Evolutionary conservation across 2,113 vertebrate genomes (phyloP).

Genomic region (Leptobrachium leishanense): DNA sequence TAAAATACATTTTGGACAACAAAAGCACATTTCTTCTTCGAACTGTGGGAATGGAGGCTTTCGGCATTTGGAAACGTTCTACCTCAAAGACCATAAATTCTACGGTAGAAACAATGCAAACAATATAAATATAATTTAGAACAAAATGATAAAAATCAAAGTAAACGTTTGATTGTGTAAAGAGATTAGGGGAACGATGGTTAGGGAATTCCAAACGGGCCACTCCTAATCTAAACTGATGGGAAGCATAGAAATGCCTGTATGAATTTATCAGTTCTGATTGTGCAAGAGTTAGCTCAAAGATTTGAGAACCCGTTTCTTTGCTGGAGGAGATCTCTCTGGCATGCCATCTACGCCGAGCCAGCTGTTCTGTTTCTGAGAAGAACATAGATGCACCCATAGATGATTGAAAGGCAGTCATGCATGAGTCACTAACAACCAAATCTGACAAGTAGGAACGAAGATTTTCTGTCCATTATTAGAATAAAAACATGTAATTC

Average conservation of each 20-base stretch:
- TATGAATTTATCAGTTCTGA: constrained; percentile 11
- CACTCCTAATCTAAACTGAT: neutral
- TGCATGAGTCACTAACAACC: constrained; percentile 44
- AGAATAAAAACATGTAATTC: constrained; percentile 45
- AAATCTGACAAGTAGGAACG: constrained; percentile 37
- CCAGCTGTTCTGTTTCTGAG: constrained; percentile 35
- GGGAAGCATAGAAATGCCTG: constrained; percentile 21
- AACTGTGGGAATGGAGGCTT: too few relatives aligned
- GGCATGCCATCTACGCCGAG: constrained; percentile 29
- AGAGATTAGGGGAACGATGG: neutral
- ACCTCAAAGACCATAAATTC: too few relatives aligned
- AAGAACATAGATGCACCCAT: constrained; percentile 34
- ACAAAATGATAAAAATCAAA: too few relatives aligned
- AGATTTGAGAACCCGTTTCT: neutral
- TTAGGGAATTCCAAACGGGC: neutral
- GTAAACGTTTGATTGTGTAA: too few relatives aligned
- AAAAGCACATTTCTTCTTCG: too few relatives aligned
- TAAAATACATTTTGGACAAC: too few relatives aligned
- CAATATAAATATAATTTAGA: too few relatives aligned
- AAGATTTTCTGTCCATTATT: constrained; percentile 48
- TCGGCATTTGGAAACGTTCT: too few relatives aligned
- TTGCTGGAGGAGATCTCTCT: constrained; percentile 18
- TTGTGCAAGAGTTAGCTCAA: neutral
- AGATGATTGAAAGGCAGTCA: constrained; percentile 43
- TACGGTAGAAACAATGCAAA: too few relatives aligned